A percentile compares a stretch with the other conserved stretches of the same genome.
These are phyloP conservation scores for Cremastobaeus sp. DNA, from an alignment of 2,888 invertebrate species.

Conservation along the genomic window DNA sequence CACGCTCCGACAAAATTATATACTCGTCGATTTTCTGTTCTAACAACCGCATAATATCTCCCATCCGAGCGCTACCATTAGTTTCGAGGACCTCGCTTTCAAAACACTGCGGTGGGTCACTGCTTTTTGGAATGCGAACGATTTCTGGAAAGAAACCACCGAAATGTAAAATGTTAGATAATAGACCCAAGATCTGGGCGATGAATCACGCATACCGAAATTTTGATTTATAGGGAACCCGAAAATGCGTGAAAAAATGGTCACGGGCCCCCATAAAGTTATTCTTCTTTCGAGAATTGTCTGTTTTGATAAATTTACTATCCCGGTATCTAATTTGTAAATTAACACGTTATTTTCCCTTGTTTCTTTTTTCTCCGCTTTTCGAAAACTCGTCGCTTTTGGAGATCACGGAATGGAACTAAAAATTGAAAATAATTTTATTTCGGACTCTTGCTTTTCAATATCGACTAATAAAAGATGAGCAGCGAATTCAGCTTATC, in stretches of 20 bases:
- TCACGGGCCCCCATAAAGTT: too few relatives aligned
- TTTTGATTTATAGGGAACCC: slow-evolving; percentile 41
- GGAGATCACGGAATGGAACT: too few relatives aligned
- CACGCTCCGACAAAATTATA: slow-evolving; percentile 62
- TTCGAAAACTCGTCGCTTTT: too few relatives aligned
- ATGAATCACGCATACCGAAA: slow-evolving; percentile 32
- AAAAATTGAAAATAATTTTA: slow-evolving; percentile 21
- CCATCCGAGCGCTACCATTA: neutral
- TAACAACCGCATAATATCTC: slow-evolving; percentile 71
- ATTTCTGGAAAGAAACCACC: slow-evolving; percentile 13
- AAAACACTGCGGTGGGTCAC: slow-evolving; percentile 36
- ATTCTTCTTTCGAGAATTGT: too few relatives aligned
- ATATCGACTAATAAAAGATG: slow-evolving; percentile 46
- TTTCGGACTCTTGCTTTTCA: slow-evolving; percentile 52
- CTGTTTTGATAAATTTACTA: too few relatives aligned
- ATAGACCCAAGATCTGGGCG: neutral
- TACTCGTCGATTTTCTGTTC: slow-evolving; percentile 64
- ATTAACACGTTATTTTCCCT: too few relatives aligned
- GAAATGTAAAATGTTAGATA: slow-evolving; percentile 17
- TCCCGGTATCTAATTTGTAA: too few relatives aligned
- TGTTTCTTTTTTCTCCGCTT: too few relatives aligned
- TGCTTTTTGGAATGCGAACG: slow-evolving; percentile 32
- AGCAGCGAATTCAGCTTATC: slow-evolving; percentile 55
- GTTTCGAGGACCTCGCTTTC: slow-evolving; percentile 12
- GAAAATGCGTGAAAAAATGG: slow-evolving; percentile 37